Conservation (phyloP, 1,140 invertebrate genomes). For the Babylonia areolata region DNA sequence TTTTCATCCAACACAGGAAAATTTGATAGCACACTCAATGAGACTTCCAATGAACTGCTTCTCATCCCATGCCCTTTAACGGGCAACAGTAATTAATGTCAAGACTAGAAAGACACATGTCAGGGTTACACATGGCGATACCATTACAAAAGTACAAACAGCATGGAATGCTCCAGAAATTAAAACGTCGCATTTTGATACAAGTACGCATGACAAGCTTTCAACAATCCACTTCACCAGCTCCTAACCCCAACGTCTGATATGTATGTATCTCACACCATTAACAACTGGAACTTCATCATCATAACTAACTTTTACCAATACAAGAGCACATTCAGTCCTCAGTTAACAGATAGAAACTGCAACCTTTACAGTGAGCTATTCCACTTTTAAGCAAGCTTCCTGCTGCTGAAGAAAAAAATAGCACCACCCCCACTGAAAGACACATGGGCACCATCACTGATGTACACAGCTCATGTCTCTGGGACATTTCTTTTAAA, state of each 20-base stretch:
- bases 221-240: neutral
- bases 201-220: neutral
- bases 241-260: neutral
- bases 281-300: neutral
- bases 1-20: neutral
- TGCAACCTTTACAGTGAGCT: neutral
- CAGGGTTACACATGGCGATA: neutral
- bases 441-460: too few relatives aligned
- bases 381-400: neutral
- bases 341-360: neutral
- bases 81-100: too few relatives aligned
- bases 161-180: neutral
- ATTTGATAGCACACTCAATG: neutral
- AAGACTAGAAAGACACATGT: neutral
- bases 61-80: neutral
- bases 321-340: neutral
- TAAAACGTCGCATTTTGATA: neutral
- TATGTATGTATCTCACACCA: neutral
- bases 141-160: neutral
- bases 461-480: too few relatives aligned
- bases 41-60: neutral
- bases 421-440: too few relatives aligned
- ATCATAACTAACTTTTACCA: neutral
- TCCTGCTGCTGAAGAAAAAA: too few relatives aligned
- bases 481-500: neutral